These are phyloP conservation scores for Coregonus suidteri DNA, from an alignment of 2,797 vertebrate genomes.

Conservation along the genomic window DNA sequence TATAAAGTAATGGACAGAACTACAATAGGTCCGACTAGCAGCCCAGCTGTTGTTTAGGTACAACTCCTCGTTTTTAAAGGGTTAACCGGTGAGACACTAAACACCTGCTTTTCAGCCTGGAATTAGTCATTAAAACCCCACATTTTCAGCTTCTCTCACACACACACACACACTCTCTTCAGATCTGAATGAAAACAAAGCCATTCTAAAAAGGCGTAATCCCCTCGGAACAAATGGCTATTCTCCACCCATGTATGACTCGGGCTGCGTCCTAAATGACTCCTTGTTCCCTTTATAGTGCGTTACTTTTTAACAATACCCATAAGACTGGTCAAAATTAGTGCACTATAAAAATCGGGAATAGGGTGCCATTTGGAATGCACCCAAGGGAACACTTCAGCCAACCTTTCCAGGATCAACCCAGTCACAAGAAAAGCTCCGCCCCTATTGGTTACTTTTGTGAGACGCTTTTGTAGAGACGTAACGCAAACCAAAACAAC, in stretches of 20 bases:
- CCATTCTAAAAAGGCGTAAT: constrained; percentile 16
- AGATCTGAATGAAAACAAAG: constrained; percentile 20
- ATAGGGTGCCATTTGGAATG: too few species aligned
- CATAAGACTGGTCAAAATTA: neutral
- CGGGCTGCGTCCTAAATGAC: neutral
- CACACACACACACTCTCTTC: constrained; percentile 22
- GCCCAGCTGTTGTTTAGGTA: constrained; percentile 66
- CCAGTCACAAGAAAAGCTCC: constrained; percentile 61
- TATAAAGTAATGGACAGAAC: constrained; percentile 30
- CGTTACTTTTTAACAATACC: neutral
- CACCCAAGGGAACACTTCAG: constrained; percentile 66
- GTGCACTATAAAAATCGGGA: constrained; percentile 24
- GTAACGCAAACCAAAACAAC: constrained; percentile 75
- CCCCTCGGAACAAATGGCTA: constrained; percentile 71
- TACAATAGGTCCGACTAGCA: constrained; percentile 42
- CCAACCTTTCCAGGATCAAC: constrained; percentile 70
- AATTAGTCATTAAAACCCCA: constrained; percentile 60
- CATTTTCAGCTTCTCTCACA: neutral
- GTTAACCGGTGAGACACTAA: constrained; percentile 79
- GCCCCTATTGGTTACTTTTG: constrained; percentile 72
- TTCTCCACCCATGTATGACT: constrained; percentile 5
- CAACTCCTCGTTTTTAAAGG: constrained; percentile 67
- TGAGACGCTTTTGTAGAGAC: constrained; percentile 60
- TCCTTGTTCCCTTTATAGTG: neutral
- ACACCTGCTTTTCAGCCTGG: constrained; percentile 76